phyloP scores from a whole-genome alignment of 2,888 invertebrate genomes.

The Apodemia zela region DNA sequence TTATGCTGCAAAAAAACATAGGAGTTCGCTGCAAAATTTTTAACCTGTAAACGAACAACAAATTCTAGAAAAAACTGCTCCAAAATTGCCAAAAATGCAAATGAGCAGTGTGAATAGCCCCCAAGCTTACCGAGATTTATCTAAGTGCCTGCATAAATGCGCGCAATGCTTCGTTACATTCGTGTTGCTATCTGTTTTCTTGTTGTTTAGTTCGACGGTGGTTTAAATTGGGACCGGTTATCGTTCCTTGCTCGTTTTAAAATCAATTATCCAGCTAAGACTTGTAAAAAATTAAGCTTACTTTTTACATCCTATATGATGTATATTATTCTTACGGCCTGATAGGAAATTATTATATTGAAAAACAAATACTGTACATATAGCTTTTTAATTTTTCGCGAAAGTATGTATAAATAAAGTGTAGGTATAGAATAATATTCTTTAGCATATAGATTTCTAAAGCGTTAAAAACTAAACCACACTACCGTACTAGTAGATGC shows the following conservation, averaged over 20 bases:
- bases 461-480: no score
- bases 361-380: no score
- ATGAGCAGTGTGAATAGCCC: conserved; percentile 30
- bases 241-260: conserved; percentile 36
- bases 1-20: neutral
- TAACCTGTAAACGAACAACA: neutral
- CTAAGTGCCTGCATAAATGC: conserved; percentile 55
- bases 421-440: no score
- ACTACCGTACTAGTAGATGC: no score
- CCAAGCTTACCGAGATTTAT: conserved; percentile 43
- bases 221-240: conserved; percentile 47
- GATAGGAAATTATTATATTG: no score
- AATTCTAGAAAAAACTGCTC: conserved; percentile 19
- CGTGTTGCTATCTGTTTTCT: conserved; percentile 37
- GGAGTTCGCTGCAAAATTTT: neutral
- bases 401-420: no score
- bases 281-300: neutral
- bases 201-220: conserved; percentile 36
- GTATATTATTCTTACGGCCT: no score
- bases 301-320: no score
- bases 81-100: conserved; percentile 17
- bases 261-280: conserved; percentile 33
- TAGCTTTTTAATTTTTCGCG: no score
- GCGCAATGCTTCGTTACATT: conserved; percentile 42
- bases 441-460: no score